Base-by-base conservation (phyloP, 2,797 vertebrate species). In the Chiloscyllium punctatum region DNA sequence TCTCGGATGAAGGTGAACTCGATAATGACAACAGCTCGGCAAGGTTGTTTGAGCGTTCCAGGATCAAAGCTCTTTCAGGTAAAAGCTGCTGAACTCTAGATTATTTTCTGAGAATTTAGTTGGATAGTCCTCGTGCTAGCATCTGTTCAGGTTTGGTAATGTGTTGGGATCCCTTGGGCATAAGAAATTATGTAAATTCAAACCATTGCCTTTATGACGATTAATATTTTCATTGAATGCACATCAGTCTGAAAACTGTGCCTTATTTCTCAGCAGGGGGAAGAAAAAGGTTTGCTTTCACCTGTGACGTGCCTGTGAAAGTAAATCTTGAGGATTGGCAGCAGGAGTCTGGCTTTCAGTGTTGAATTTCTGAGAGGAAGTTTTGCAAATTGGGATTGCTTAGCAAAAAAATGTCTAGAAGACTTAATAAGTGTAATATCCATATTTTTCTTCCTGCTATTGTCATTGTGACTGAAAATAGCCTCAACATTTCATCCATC, bases 61-160 rank as follows among this genome's bases (percentile, higher is more conserved):
- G 99, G 97, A 99, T 99, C 98, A 99, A 99, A 97, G 99, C 99
- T 86, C 98, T 99, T 87, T 99, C 99, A 98, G 99, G 99, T 99
- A 97, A 96, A 62, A 97, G 96, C 25, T 23, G 21, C 27, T 21
- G 53, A 69, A 62, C 48, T 62, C 68, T 77, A 62, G 42, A 33
- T 48, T 48, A 42, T 8, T 90, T 95, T 48, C 57, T 68, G 15
- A n/a, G 33, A 21, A 95, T 79, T 84, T 95, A 42, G 13, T 51
- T 74, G 71, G 94, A 27, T 74, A n/a, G 16, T 72, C 33, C 30
- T 95, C 69, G 33, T 0, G 30, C 71, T 53, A 2, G 72, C 69
- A 5, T 68, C 69, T 94, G 13, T 71, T 74, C 42, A 51, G 23
- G 25, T 71, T 48, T 18, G 30, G 30, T 88, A 16, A 72, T 48